Evolutionary conservation across 2,797 vertebrate genomes (phyloP).

Genomic region (Psittacula echo): DNA sequence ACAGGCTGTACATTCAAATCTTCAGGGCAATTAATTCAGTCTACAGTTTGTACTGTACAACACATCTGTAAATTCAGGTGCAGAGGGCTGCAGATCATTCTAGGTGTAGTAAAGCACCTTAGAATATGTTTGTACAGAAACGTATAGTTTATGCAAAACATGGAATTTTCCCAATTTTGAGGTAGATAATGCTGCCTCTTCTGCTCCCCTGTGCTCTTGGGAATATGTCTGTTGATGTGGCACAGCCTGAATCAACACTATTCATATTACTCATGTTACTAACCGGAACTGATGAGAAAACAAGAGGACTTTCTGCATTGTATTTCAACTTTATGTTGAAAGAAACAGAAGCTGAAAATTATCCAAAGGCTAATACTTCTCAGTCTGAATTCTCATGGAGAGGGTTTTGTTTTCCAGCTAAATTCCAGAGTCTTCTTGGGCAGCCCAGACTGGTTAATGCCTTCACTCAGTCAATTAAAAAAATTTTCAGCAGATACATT

Average conservation of each 20-base stretch:
- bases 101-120: not conserved
- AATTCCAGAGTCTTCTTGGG: not conserved
- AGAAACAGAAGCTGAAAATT: not conserved
- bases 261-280: not conserved
- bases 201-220: not conserved
- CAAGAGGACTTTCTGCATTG: not conserved
- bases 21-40: not conserved
- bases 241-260: not conserved
- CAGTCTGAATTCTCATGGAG: not conserved
- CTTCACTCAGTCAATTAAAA: not conserved
- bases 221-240: not conserved
- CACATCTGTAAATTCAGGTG: not conserved
- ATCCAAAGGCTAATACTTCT: not conserved
- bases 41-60: not conserved
- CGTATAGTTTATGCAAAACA: not conserved
- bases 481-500: not conserved
- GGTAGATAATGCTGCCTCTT: not conserved
- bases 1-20: not conserved
- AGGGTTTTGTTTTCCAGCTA: not conserved
- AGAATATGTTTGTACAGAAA: not conserved
- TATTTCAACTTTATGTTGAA: not conserved
- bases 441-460: not conserved
- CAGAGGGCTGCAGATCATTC: not conserved
- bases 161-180: rapidly evolving
- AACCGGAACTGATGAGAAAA: not conserved